Evolutionary conservation across 2,797 vertebrate genomes (phyloP).

Genomic region (Enteromius viviparus): DNA sequence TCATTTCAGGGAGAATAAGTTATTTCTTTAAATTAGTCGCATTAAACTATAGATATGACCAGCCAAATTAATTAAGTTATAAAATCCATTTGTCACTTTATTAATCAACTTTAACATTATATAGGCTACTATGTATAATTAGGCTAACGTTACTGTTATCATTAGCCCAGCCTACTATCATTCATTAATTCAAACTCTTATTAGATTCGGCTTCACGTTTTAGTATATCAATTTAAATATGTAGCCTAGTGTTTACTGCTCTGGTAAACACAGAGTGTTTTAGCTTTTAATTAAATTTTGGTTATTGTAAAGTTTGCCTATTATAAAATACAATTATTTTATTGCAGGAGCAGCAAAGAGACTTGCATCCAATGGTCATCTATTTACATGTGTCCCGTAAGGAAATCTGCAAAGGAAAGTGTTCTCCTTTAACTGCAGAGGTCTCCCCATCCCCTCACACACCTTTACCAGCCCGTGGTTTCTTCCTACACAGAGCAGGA

Average conservation of each 20-base stretch:
- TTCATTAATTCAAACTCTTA: not conserved
- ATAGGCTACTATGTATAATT: not conserved
- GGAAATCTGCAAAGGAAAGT: slow-evolving; percentile 42
- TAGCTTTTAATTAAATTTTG: not conserved
- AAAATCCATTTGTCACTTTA: not conserved
- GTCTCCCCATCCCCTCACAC: slow-evolving; percentile 64
- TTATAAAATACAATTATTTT: not conserved
- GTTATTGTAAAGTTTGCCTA: not conserved
- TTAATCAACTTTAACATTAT: not conserved
- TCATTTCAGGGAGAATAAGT: not conserved
- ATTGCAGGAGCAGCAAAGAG: not conserved
- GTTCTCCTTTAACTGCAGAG: slow-evolving; percentile 66
- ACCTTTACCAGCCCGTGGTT: slow-evolving; percentile 51
- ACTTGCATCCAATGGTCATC: not conserved
- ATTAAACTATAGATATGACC: not conserved
- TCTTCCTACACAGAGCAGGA: slow-evolving; percentile 23
- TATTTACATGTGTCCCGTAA: slow-evolving; percentile 40
- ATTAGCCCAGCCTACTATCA: not conserved
- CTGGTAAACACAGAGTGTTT: not conserved
- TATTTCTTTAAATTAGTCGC: not conserved
- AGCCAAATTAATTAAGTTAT: not conserved
- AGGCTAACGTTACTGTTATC: not conserved
- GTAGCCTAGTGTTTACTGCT: too few relatives aligned
- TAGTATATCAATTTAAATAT: not conserved
- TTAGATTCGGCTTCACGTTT: not conserved